phyloP scores from a whole-genome alignment of 2,113 vertebrate species.

The Antennarius striatus region DNA sequence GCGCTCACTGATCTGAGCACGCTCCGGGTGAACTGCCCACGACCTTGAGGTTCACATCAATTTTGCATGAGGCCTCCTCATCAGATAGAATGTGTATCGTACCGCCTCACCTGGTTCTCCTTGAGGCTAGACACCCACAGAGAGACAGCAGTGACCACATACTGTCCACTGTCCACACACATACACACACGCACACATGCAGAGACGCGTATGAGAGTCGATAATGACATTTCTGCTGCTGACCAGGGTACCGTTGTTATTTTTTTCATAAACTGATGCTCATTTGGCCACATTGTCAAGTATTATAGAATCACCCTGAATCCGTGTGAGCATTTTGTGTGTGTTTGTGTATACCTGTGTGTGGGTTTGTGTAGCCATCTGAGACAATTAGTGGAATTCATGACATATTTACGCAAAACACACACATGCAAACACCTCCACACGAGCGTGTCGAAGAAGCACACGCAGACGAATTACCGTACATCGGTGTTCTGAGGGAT shows the following conservation, averaged over 20 bases:
- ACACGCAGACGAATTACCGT: no score
- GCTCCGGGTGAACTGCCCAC: slow-evolving; percentile 69
- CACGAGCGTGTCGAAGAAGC: no score
- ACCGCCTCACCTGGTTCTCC: slow-evolving; percentile 59
- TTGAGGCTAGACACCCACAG: slow-evolving; percentile 56
- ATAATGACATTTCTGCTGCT: slow-evolving; percentile 58
- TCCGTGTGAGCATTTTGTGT: not conserved
- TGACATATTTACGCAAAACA: not conserved
- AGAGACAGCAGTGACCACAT: slow-evolving; percentile 42
- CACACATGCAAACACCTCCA: no score
- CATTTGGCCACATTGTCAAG: slow-evolving; percentile 44
- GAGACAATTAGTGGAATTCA: slow-evolving; percentile 10
- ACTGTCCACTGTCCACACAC: slow-evolving; percentile 5
- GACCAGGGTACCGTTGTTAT: slow-evolving; percentile 37
- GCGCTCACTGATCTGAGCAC: slow-evolving; percentile 55
- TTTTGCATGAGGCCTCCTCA: slow-evolving; percentile 75
- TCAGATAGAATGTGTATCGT: slow-evolving; percentile 66
- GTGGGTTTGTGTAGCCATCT: not conserved
- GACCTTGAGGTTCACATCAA: slow-evolving; percentile 77
- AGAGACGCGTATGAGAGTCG: slow-evolving; percentile 22
- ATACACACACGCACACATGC: slow-evolving; percentile 10
- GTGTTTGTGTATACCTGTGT: not conserved
- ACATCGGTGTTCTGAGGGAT: no score
- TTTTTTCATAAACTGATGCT: slow-evolving; percentile 52
- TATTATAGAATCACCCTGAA: slow-evolving; percentile 1